Base-by-base conservation (phyloP, 2,888 invertebrate species). In the Amphimallon solstitiale region DNA sequence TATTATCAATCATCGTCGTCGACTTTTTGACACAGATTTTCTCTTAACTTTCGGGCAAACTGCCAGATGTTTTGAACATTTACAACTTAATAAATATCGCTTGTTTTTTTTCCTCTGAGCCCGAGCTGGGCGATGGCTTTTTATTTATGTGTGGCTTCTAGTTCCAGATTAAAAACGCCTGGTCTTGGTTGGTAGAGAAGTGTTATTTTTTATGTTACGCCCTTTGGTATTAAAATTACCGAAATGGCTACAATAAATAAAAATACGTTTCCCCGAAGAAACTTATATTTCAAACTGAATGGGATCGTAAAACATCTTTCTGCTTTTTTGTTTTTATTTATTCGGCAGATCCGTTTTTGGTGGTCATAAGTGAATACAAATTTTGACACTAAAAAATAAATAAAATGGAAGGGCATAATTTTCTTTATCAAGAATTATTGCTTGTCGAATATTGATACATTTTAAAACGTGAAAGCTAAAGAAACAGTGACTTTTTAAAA, bases 11-110 rank as follows among this genome's bases (percentile, higher is more conserved):
- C 56, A 56, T 56, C 56, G 23, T 6, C n/a, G 17, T 34, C 17
- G 37, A 17, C 17, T 21, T 40, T 56, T 56, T 35, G 56, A 56
- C 40, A 21, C 40, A 7, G 56, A 56, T 56, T 56, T 40, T 56
- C 54, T 21, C 40, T 54, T 40, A 56, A 56, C 40, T 56, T 56
- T 40, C 56, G 40, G 56, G 56, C 56, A 56, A 23, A 23, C 56
- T 56, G 56, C 56, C 56, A 56, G 56, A 56, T 56, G 56, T 56
- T 56, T 56, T 56, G 40, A 56, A 56, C 56, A 40, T 56, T 56
- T 40, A 56, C 56, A 56, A 56, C 56, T 56, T 56, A 56, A 56
- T 56, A 56, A 56, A 56, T 56, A 56, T 21, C 40, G 40, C 38
- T 40, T 15, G 21, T 21, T 40, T 38, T 40, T 40, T 56, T 23